Evolutionary conservation across 2,888 invertebrate genomes (phyloP), one percentile per base, ranked within the genome.

Genomic region (Euspilapteryx auroguttella): DNA sequence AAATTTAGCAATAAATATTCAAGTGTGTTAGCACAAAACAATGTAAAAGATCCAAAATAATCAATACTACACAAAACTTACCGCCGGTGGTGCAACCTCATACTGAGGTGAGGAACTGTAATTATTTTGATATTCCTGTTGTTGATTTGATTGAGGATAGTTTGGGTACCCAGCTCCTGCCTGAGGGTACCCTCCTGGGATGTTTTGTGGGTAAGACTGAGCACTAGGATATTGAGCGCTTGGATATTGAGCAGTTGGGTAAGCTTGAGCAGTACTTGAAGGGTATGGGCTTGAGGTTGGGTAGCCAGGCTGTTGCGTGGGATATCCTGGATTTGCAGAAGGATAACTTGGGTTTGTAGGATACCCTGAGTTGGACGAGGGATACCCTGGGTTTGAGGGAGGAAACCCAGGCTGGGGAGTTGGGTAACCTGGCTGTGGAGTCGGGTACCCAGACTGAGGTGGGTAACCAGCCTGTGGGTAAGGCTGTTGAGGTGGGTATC

Each of bases 401-500:
- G 53, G 50, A 25, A 64, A 59, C 25, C 68, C 59, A 17, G 57
- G 53, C 34, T 55, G 68, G 11, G 61, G 54, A 13, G 48, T 45
- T 8, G 71, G 69, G 40, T 68, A 71, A 4, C 73, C 73, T 45
- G 55, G 55, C n/a, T n/a, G n/a, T n/a, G n/a, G n/a, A 7, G 64
- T 59, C 8, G 68, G 65, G 28, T 69, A 46, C 12, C 76, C 75
- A 1, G 59, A 63, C 63, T 68, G 69, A 24, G 75, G 76, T 9
- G 75, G 71, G 39, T 71, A 75, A 14, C 73, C 76, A 34, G 77
- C 76, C 5, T 71, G 73, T 38, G 62, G 48, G 42, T 69, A 76
- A 46, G 52, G 65, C 45, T 56, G 73, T 49, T 61, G 73, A 44
- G 21, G 53, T 41, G 66, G 73, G 51, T 49, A 79, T 71, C 79